Base-by-base conservation (phyloP, 2,797 vertebrate genomes). In the Channa striata region DNA sequence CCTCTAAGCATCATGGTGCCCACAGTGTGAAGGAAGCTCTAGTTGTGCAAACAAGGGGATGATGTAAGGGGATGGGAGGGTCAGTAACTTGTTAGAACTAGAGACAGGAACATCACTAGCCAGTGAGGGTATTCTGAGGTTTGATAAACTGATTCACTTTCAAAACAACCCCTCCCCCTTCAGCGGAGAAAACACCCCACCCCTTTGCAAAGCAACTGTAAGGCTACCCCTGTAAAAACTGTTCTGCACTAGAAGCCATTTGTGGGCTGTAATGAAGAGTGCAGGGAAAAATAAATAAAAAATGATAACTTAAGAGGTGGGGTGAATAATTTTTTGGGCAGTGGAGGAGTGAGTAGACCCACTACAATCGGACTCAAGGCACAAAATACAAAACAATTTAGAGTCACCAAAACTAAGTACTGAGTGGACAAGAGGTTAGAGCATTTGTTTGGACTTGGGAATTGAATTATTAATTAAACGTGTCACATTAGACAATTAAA, bases 131-230 rank as follows among this genome's bases (percentile, higher is more conserved):
- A 78, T 70, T 72, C 76, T 58, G 80, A 67, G 61, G 76, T 59
- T 78, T 84, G 80, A 72, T 79, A 74, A 84, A 77, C 61, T 50
- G 83, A 82, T 82, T 90, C 81, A 85, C 89, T 52, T 36, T 25
- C 19, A 21, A 39, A 61, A 85, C 57, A 46, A 62, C 11, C 51
- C 72, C 72, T 48, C 74, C 74, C 74, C 74, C 62, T 63, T 50
- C 67, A 57, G 71, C 36, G 64, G 73, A 78, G 83, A 63, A 87
- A 89, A 87, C 76, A 75, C 82, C 77, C 72, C 77, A 88, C 72
- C 77, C 52, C 60, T 65, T 84, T 87, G 73, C 80, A 89, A 81
- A 86, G 82, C 72, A 71, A 67, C 6, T 11, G 52, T 71, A 64
- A 64, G 68, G 75, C n/a, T n/a, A n/a, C n/a, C n/a, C 25, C 25